phyloP scores from a whole-genome alignment of 2,888 invertebrate species.

The Chymomyza procnemis region DNA sequence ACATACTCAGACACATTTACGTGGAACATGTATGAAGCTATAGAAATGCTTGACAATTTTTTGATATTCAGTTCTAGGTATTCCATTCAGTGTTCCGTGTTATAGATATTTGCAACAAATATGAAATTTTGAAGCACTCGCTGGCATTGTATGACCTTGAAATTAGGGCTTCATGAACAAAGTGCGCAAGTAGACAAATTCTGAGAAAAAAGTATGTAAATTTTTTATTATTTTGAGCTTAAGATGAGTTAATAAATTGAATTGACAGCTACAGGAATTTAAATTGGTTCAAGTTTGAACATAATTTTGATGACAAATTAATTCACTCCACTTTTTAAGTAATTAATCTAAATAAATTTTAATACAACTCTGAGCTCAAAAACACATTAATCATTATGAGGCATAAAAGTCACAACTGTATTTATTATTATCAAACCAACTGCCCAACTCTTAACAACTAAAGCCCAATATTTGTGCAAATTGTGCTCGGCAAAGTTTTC shows the following conservation, averaged over 20 bases:
- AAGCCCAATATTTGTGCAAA: neutral
- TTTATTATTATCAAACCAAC: neutral
- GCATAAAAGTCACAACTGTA: neutral
- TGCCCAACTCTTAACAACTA: neutral
- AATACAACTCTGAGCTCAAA: neutral
- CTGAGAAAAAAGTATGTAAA: neutral
- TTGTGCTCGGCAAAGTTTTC: constrained; percentile 7
- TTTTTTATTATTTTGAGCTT: no score
- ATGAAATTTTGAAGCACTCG: no score
- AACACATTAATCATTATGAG: neutral
- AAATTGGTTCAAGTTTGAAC: no score
- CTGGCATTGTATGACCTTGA: neutral
- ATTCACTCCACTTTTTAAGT: no score
- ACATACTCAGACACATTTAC: neutral
- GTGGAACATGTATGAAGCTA: neutral
- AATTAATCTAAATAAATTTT: no score
- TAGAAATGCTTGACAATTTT: neutral
- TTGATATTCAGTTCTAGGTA: neutral
- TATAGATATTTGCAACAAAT: neutral
- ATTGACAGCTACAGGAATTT: no score
- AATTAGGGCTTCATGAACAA: neutral
- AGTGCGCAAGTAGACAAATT: neutral
- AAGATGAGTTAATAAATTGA: neutral
- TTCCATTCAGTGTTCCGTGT: neutral
- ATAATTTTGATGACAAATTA: no score